Evolutionary conservation across 2,113 vertebrate species (phyloP).

Genomic region (Chaetodon auriga): DNA sequence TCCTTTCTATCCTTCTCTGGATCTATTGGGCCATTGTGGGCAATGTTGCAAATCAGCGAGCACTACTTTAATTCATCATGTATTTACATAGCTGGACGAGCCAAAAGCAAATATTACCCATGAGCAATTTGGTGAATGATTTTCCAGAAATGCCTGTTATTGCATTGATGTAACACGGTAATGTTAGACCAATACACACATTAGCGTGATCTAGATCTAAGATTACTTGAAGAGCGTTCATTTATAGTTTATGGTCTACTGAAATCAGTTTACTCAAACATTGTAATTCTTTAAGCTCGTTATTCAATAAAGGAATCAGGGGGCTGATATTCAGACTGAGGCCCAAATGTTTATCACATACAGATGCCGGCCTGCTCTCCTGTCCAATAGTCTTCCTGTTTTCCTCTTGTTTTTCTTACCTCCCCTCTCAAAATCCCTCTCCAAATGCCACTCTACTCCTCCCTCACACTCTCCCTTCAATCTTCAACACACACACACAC

Average conservation of each 20-base stretch:
- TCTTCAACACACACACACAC: conserved; percentile 10
- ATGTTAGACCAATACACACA: no score
- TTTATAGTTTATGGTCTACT: not conserved
- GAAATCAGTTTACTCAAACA: not conserved
- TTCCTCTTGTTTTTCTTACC: conserved; percentile 53
- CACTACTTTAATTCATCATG: no score
- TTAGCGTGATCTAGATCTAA: no score
- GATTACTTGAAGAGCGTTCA: no score
- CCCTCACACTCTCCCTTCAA: conserved; percentile 19
- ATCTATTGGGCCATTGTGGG: no score
- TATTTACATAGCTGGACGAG: no score
- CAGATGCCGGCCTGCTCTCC: conserved; percentile 6
- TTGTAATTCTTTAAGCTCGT: not conserved
- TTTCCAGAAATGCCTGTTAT: no score
- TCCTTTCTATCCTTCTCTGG: no score
- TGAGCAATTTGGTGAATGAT: no score
- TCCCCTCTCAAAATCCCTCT: conserved; percentile 32
- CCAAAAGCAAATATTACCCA: no score
- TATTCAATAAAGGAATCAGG: not conserved
- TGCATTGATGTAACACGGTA: no score
- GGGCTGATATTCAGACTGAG: not conserved
- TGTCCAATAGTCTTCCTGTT: conserved; percentile 2
- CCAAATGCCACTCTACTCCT: conserved; percentile 28
- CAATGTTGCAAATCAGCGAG: no score
- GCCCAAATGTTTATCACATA: conserved; percentile 2